Base-by-base conservation (phyloP, 2,113 vertebrate genomes). In the Excalfactoria chinensis region DNA sequence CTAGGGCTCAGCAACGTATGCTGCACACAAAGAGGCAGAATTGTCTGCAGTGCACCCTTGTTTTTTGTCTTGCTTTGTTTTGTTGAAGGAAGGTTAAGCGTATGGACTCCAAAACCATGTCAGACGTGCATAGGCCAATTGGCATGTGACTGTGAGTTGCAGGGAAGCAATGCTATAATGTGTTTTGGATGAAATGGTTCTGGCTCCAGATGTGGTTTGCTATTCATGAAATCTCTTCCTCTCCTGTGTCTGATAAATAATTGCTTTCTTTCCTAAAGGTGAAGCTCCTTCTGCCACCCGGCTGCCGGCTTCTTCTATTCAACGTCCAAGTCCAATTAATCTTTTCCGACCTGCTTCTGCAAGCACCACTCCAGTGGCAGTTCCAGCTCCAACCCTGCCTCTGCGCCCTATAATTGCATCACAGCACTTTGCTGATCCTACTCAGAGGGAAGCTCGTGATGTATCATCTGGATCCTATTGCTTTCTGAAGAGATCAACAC, bases 301-400 rank as follows among this genome's bases (percentile, higher is more conserved):
- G 64, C 88, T 97, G 85, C 94, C 97, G 1, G 91, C 96, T 56
- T 87, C 97, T 92, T 68, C 97, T 72, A 87, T 97, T 88, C 97
- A 95, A 37, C 93, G 76, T 64, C 74, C 96, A 83, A 93, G 82
- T 93, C 95, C 97, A 74, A 79, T 98, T 84, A 85, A 97, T 11
- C 67, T 98, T 88, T 97, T 98, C 95, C 98, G 98, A 96, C 94
- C 95, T 75, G 90, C 83, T 4, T 92, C 95, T 71, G 91, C 96
- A 91, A 98, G 84, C 77, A 86, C 93, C 64, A 68, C 97, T 5
- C 88, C 95, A 34, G 71, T 97, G 91, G 84, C 97, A 25, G 55
- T 96, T 60, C 95, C 95, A 89, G 49, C 93, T 86, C 91, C 96
- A 84, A 66, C 74, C 43, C 59, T 97, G 40, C 91, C 97, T 16